These are phyloP conservation scores for Anthoscopus minutus DNA, from an alignment of 2,113 vertebrate species.

Conservation along the genomic window DNA sequence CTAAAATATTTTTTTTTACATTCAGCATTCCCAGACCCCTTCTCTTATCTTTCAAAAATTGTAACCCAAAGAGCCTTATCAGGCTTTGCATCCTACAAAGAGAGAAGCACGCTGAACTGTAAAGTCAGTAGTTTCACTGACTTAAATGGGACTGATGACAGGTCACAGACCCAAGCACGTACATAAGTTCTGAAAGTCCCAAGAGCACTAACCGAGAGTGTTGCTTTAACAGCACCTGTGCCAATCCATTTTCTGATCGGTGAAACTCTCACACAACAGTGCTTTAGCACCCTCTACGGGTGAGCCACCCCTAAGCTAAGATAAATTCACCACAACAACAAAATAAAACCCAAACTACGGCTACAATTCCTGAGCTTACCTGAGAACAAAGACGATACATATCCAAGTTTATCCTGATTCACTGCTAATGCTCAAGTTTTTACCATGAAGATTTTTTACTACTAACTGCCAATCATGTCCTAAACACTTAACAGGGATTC, in stretches of 20 bases:
- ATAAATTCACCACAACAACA: background rate
- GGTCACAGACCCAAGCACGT: background rate
- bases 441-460: background rate
- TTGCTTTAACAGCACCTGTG: background rate
- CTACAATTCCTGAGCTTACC: background rate
- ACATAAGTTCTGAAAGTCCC: background rate
- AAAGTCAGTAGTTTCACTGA: background rate
- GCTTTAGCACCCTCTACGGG: constrained; percentile 71
- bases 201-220: background rate
- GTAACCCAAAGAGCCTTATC: background rate
- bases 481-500: background rate
- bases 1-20: background rate
- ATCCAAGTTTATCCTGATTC: background rate
- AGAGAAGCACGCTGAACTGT: background rate
- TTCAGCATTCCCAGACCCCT: background rate
- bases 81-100: background rate
- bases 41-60: background rate
- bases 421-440: background rate
- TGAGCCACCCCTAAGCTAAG: background rate
- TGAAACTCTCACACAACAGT: background rate
- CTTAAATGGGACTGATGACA: background rate
- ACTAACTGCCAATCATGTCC: background rate
- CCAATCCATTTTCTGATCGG: background rate
- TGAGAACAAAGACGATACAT: background rate
- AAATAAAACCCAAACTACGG: background rate